Percentiles rank a stretch among this genome's conserved stretches.
Evolutionary conservation across 1,140 invertebrate genomes (phyloP).

Genomic region (Panagrolaimus sp.): DNA sequence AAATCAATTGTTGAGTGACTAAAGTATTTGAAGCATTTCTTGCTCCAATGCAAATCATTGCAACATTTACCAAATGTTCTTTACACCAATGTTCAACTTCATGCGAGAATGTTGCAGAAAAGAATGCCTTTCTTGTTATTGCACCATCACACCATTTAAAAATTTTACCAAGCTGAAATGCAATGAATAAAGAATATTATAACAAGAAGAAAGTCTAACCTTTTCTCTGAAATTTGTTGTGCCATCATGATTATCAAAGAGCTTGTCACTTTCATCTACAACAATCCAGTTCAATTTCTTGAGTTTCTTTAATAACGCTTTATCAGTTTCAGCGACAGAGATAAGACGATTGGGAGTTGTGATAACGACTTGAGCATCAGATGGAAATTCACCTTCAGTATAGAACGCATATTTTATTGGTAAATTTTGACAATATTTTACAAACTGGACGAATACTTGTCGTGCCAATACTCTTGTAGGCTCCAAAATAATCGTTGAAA

Average conservation of each 20-base stretch:
- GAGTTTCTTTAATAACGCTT: conserved; percentile 23
- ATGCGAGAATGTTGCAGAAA: conserved; percentile 87
- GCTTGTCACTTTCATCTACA: conserved; percentile 56
- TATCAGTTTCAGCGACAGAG: conserved; percentile 66
- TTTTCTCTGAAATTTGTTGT: conserved; percentile 39
- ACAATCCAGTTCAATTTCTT: conserved; percentile 44
- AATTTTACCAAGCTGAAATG: conserved; percentile 70
- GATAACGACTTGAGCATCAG: conserved; percentile 74
- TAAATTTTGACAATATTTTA: conserved; percentile 40
- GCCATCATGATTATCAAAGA: conserved; percentile 56
- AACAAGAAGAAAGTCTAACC: not conserved
- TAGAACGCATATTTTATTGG: conserved; percentile 29
- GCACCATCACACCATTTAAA: conserved; percentile 69
- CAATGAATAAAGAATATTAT: not conserved
- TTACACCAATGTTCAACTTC: conserved; percentile 85
- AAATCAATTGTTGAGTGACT: conserved; percentile 84
- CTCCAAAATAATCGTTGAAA: conserved; percentile 78
- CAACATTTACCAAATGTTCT: conserved; percentile 74
- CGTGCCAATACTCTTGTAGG: conserved; percentile 87
- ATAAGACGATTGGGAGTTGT: conserved; percentile 91
- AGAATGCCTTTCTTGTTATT: conserved; percentile 67
- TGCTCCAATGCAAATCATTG: conserved; percentile 72
- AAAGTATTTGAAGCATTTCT: conserved; percentile 79
- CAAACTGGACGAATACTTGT: conserved; percentile 68
- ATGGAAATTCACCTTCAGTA: not conserved